Evolutionary conservation across 92 coral and sea anemone species (phyloP).

Genomic region (Palythoa heliodiscus): DNA sequence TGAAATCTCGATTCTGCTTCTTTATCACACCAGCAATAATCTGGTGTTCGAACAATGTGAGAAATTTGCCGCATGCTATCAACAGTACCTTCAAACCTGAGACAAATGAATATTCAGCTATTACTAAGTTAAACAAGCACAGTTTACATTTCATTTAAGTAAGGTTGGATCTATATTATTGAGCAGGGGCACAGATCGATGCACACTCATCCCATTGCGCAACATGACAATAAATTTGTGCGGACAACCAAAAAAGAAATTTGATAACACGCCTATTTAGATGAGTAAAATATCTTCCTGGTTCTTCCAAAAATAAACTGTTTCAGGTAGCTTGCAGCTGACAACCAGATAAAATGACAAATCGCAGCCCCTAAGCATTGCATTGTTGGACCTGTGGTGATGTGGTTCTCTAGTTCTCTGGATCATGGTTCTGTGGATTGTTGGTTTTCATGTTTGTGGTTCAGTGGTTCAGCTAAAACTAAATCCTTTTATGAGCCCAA

Average conservation of each 20-base stretch:
- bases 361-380: not conserved
- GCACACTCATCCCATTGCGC: no score
- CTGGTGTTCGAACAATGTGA: conserved; percentile 84
- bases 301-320: no score
- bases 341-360: no score
- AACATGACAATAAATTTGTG: no score
- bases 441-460: not conserved
- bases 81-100: conserved; percentile 9
- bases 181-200: not conserved
- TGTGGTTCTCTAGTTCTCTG: not conserved
- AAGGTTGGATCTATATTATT: not conserved
- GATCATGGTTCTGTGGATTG: not conserved
- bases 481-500: no score
- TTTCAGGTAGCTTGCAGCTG: no score
- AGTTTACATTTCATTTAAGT: no score
- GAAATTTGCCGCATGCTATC: conserved; percentile 74
- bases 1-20: conserved; percentile 62
- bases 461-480: no score
- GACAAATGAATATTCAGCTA: not conserved
- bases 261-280: no score
- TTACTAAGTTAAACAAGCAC: no score
- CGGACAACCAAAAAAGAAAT: no score
- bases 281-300: no score
- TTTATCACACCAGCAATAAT: conserved; percentile 95
- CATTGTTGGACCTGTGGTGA: not conserved